Evolutionary conservation across 2,888 invertebrate genomes (phyloP).

Genomic region (Dioctria rufipes): DNA sequence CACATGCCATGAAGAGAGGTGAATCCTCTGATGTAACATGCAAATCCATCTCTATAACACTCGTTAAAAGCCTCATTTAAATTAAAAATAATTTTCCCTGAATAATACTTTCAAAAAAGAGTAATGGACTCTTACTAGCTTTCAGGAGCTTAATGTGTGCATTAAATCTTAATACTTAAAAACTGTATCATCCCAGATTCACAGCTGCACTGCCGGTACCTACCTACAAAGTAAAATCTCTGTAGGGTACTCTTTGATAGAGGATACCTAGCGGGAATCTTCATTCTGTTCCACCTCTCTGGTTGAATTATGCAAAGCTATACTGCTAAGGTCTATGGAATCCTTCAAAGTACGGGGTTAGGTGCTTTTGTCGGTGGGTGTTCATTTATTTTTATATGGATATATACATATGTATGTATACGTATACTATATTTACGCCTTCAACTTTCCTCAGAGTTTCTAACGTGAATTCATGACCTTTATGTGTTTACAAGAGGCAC

Average conservation of each 20-base stretch:
- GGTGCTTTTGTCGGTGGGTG: neutral
- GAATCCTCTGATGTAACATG: neutral
- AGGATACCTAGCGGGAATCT: neutral
- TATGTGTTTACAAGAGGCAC: too few relatives aligned
- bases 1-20: neutral
- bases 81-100: slow-evolving; percentile 8
- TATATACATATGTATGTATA: too few relatives aligned
- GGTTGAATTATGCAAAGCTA: slow-evolving; percentile 3
- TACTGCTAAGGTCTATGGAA: neutral
- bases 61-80: slow-evolving; percentile 21
- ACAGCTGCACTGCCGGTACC: neutral
- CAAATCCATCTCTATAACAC: neutral
- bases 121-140: neutral
- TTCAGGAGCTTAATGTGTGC: slow-evolving; percentile 2
- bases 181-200: neutral
- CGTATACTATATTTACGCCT: neutral
- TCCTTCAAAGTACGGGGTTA: neutral
- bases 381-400: neutral
- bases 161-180: neutral
- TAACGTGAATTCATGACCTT: neutral
- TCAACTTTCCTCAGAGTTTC: neutral
- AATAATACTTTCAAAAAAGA: neutral
- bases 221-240: neutral
- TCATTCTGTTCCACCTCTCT: neutral
- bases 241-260: neutral